phyloP scores from a whole-genome alignment of 30 jellyfish, hydroid and myxozoan genomes.

The Pseudorhiza aurosa region DNA sequence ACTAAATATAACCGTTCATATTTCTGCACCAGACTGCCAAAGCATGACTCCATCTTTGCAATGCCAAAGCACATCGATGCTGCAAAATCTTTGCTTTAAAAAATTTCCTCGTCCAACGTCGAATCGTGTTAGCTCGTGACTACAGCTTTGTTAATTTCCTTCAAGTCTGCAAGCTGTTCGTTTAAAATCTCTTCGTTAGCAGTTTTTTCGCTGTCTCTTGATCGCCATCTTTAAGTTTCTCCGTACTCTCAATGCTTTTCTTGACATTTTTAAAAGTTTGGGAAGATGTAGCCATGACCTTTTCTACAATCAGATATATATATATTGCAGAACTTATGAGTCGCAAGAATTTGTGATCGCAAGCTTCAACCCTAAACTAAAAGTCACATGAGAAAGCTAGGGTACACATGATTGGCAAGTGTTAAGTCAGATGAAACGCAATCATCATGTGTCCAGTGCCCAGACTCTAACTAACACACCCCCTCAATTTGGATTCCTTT shows the following conservation, averaged over 20 bases:
- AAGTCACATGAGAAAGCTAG: no score
- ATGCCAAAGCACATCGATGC: slow-evolving; percentile 1
- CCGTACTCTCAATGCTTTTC: slow-evolving; percentile 18
- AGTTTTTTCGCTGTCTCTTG: slow-evolving; percentile 9
- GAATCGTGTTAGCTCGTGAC: background rate
- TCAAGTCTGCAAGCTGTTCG: slow-evolving; percentile 16
- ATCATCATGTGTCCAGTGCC: no score
- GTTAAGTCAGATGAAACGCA: no score
- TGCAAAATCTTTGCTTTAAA: slow-evolving; percentile 1
- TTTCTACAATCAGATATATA: no score
- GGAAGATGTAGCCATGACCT: no score
- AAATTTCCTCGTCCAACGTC: slow-evolving; percentile 10
- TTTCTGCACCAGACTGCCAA: background rate
- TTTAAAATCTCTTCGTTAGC: slow-evolving; percentile 22
- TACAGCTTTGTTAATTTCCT: background rate
- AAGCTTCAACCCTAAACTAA: no score
- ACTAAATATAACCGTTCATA: background rate
- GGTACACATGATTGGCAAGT: no score
- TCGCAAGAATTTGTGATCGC: no score
- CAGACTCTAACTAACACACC: no score
- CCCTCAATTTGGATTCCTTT: no score
- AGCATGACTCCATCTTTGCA: slow-evolving; percentile 7
- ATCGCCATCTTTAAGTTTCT: background rate
- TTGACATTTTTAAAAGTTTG: background rate
- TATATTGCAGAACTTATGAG: no score